Percentiles rank a stretch among this genome's conserved stretches.
Conservation (phyloP, 2,113 vertebrate species). For the Neofelis nebulosa region DNA sequence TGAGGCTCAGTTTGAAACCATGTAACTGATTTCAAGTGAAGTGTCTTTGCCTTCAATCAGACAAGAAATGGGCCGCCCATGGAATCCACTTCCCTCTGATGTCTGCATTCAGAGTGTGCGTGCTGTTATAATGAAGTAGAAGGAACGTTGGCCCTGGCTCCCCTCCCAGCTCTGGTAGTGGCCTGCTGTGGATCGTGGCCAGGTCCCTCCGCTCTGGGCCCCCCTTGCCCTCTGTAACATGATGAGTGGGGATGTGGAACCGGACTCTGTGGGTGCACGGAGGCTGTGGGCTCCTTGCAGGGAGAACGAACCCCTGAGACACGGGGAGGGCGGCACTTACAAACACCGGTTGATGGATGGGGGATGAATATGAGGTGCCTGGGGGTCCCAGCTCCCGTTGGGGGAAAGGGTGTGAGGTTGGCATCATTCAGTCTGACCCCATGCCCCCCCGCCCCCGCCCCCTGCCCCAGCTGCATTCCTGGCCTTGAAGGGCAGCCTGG, state of each 20-base stretch:
- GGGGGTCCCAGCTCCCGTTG: neutral
- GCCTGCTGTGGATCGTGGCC: neutral
- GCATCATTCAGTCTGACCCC: neutral
- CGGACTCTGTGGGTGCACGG: neutral
- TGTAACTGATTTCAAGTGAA: neutral
- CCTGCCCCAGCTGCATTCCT: neutral
- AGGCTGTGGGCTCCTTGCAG: neutral
- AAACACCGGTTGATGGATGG: neutral
- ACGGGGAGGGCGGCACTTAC: too few species aligned
- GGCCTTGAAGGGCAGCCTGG: neutral
- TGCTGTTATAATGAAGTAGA: neutral
- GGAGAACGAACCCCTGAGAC: neutral
- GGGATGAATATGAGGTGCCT: rapidly evolving
- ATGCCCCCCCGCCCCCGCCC: rapidly evolving
- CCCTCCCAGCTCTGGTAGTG: neutral
- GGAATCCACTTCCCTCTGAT: neutral
- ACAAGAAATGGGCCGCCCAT: too few species aligned
- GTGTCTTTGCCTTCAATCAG: neutral
- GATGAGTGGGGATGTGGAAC: neutral
- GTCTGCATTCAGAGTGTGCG: neutral
- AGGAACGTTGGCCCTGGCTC: neutral
- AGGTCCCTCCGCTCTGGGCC: neutral
- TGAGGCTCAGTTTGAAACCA: neutral
- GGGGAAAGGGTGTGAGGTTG: neutral
- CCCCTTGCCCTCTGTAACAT: neutral